phyloP scores from a whole-genome alignment of 2,113 vertebrate genomes.

The Callocephalon fimbriatum region DNA sequence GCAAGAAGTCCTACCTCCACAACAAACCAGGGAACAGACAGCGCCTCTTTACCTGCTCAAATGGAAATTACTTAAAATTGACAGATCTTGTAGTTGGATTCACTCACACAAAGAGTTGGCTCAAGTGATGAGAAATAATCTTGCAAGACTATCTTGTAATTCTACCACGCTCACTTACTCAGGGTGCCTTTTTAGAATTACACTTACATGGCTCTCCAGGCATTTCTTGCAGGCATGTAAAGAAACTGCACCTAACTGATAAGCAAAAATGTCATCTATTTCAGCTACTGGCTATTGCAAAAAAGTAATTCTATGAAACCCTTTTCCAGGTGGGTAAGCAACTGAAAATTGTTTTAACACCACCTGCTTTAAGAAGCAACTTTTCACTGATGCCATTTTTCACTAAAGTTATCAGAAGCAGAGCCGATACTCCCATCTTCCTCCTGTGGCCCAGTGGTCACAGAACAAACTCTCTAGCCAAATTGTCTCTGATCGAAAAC shows the following conservation, averaged over 20 bases:
- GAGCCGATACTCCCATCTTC: fast-evolving
- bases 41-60: not conserved
- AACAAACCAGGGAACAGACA: not conserved
- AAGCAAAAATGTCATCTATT: not conserved
- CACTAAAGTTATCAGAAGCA: not conserved
- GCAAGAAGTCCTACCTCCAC: not conserved
- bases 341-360: not conserved
- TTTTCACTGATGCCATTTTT: not conserved
- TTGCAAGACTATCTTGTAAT: not conserved
- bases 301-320: not conserved
- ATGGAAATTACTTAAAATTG: not conserved
- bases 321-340: not conserved
- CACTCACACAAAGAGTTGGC: not conserved
- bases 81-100: not conserved
- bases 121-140: not conserved
- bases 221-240: not conserved
- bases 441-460: not conserved
- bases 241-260: not conserved
- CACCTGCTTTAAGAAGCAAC: not conserved
- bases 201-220: not conserved
- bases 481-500: not conserved
- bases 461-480: not conserved
- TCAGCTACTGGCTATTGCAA: not conserved
- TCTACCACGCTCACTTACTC: not conserved
- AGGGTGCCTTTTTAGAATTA: not conserved